Base-by-base conservation (phyloP, 2,888 invertebrate species). In the Diarsia rubi region DNA sequence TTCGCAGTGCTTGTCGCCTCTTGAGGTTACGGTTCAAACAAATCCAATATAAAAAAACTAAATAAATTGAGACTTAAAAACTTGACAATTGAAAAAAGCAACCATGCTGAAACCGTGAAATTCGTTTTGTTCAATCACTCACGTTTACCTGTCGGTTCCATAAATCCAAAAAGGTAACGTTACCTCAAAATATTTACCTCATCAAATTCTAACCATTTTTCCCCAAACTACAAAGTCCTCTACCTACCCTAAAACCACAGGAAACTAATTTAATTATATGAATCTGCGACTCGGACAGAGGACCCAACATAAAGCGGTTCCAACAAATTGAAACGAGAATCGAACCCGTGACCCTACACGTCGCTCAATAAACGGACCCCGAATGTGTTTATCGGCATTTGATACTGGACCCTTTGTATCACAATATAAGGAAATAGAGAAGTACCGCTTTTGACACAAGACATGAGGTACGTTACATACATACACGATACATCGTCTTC, bases 371-470 rank as follows among this genome's bases (percentile, higher is more conserved):
- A 87, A 86, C 82, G 86, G 83, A 86, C 85, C 85, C 85, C 81
- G 86, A 88, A 91, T 91, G 91, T 91, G 90, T 93, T 93, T 92
- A 93, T 93, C 91, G 90, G 90, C 90, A 90, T 91, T 92, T 89
- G 83, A 86, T 85, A 86, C 85, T 79, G 81, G 88, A 81, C 85
- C 82, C 78, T 77, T 27, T 47, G 37, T 60, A 21, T 9, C 54
- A 31, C 45, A 52, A 16, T 42, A 12, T 1, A 78, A 57, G 11
- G 45, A 45, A 59, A 27, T 11, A 2, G 6, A 81, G 64, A 78
- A 79, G 72, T 27, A 16, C 1, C 19, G 68, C 59, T 59, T 2
- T 3, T 5, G 19, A 19, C 59, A 59, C 31, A 19, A 19, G 4
- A 54, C 12, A 24, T 54, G 52, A 52, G 12, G 19, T 19, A 27